These are phyloP conservation scores for Oncorhynchus kisutch DNA, from an alignment of 2,113 vertebrate species.

Conservation along the genomic window DNA sequence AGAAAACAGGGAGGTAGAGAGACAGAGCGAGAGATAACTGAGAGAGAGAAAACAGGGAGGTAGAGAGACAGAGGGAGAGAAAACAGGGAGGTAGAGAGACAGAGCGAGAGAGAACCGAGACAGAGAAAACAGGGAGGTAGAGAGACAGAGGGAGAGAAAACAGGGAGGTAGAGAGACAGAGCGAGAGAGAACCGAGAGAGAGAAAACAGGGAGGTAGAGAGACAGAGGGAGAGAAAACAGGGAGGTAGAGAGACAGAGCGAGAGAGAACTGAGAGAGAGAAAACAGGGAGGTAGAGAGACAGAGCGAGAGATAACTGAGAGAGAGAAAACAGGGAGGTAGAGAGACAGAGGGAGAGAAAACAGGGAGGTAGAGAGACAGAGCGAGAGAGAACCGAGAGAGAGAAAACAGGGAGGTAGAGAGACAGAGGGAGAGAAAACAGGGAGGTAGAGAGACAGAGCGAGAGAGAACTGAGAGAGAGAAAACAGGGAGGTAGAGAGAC, in stretches of 20 bases:
- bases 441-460: too few relatives aligned
- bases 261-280: neutral
- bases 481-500: neutral
- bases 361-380: too few relatives aligned
- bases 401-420: neutral
- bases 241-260: too few relatives aligned
- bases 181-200: neutral
- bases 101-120: neutral
- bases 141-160: too few relatives aligned
- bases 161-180: too few relatives aligned
- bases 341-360: too few relatives aligned
- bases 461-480: neutral
- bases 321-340: neutral
- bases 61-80: neutral
- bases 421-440: too few relatives aligned
- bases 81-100: too few relatives aligned
- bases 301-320: neutral
- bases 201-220: neutral
- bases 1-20: neutral
- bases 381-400: neutral
- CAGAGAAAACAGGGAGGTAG: neutral
- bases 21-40: neutral
- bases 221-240: too few relatives aligned
- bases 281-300: neutral
- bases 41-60: neutral